phyloP scores from a whole-genome alignment of 2,888 invertebrate genomes.

The Junonia oenone region DNA sequence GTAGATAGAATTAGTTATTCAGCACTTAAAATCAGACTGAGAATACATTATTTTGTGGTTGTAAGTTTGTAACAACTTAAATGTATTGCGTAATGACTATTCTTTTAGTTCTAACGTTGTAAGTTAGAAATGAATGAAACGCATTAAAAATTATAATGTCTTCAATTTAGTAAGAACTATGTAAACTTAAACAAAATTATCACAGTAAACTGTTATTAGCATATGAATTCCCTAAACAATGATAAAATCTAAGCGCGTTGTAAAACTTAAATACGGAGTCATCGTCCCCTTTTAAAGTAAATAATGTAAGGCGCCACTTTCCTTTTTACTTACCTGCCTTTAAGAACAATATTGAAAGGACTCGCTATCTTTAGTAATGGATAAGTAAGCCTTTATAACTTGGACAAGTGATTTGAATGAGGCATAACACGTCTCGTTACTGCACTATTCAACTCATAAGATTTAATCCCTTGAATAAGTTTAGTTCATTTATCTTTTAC shows the following conservation, averaged over 20 bases:
- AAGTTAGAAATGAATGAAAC: too few species aligned
- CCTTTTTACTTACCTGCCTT: slow-evolving; percentile 37
- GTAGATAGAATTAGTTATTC: too few species aligned
- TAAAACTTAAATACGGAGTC: background rate
- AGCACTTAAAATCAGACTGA: too few species aligned
- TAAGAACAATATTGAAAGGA: slow-evolving; percentile 40
- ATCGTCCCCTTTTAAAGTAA: background rate
- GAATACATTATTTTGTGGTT: too few species aligned
- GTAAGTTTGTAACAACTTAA: too few species aligned
- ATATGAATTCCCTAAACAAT: background rate
- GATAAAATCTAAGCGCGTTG: background rate
- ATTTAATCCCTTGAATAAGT: background rate
- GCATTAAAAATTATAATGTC: too few species aligned
- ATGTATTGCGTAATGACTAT: too few species aligned
- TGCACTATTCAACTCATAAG: background rate
- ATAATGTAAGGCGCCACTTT: slow-evolving; percentile 29
- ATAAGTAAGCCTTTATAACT: slow-evolving; percentile 27
- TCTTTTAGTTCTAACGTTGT: too few species aligned
- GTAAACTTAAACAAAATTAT: background rate
- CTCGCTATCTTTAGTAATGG: slow-evolving; percentile 37
- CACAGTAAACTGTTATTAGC: background rate
- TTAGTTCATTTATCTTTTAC: background rate
- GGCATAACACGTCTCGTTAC: too few species aligned
- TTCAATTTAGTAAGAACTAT: too few species aligned
- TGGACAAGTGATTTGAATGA: slow-evolving; percentile 9